These are phyloP conservation scores for Aphaenogaster floridana DNA, from an alignment of 1,140 invertebrate species.

Conservation along the genomic window DNA sequence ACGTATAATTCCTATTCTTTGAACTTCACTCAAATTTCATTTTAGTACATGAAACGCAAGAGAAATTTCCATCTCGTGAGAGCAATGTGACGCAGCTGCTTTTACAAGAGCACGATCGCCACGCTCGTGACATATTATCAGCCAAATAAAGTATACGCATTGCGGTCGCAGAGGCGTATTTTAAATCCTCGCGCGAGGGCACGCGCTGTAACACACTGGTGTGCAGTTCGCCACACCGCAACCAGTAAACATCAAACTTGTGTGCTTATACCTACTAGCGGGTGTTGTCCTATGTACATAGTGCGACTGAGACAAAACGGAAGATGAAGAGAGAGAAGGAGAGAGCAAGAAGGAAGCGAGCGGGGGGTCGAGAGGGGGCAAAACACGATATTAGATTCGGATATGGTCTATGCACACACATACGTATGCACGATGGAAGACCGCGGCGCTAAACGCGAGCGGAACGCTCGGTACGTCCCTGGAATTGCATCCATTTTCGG, in stretches of 20 bases:
- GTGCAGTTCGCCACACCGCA: conserved; percentile 65
- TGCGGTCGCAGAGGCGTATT: conserved; percentile 73
- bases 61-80: background rate
- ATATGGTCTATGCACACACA: conserved; percentile 51
- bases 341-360: conserved; percentile 12
- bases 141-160: conserved; percentile 71
- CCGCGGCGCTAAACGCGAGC: conserved; percentile 69
- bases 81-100: background rate
- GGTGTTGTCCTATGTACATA: conserved; percentile 69
- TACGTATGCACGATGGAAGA: conserved; percentile 69
- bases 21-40: background rate
- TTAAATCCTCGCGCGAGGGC: conserved; percentile 67
- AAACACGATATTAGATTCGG: conserved; percentile 76
- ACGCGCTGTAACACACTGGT: conserved; percentile 21
- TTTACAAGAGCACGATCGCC: conserved; percentile 10
- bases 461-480: conserved; percentile 75
- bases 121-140: conserved; percentile 22
- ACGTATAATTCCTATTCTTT: background rate
- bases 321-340: conserved; percentile 10
- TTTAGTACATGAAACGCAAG: background rate
- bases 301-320: conserved; percentile 45
- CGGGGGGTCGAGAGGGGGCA: conserved; percentile 47
- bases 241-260: conserved; percentile 72
- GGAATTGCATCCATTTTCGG: conserved; percentile 77
- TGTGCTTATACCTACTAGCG: conserved; percentile 65